These are phyloP conservation scores for Halocynthia aurantium DNA, from an alignment of 23 tunicate genomes.

Conservation along the genomic window DNA sequence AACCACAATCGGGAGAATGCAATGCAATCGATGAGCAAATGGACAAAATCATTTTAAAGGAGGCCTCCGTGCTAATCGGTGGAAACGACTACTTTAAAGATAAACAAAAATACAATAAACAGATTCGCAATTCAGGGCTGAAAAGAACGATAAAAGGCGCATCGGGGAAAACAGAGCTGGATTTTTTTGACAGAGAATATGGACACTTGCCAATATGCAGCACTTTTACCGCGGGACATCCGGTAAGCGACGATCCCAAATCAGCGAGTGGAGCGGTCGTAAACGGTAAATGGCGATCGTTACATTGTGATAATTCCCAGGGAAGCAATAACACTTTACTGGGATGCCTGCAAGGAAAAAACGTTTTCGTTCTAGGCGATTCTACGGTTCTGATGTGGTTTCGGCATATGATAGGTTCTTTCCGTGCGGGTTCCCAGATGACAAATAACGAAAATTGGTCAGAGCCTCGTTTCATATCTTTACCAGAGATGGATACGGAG, in stretches of 20 bases:
- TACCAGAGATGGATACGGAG: slow-evolving; percentile 1
- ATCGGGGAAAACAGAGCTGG: background rate
- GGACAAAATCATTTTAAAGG: background rate
- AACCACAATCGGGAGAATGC: slow-evolving; percentile 37
- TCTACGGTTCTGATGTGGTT: slow-evolving; percentile 32
- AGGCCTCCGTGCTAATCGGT: background rate
- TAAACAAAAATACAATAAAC: background rate
- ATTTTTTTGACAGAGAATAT: too few species aligned
- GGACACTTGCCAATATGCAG: background rate
- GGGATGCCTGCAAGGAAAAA: slow-evolving; percentile 12
- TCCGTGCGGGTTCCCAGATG: background rate
- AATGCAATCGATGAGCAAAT: slow-evolving; percentile 4
- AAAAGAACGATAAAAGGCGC: background rate
- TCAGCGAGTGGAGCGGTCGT: slow-evolving; percentile 8
- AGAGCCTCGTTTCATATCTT: slow-evolving; percentile 9
- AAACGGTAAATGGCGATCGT: slow-evolving; percentile 30
- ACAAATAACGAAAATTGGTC: background rate
- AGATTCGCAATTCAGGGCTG: background rate
- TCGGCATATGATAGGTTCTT: background rate
- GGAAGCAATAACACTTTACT: background rate
- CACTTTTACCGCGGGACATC: background rate
- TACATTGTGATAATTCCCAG: background rate
- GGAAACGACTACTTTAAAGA: background rate
- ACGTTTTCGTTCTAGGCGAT: slow-evolving; percentile 25
- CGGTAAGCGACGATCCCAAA: background rate